A percentile compares a stretch with the other conserved stretches of the same genome.
Conservation (phyloP, 2,888 invertebrate species). For the Notocelia uddmanniana region DNA sequence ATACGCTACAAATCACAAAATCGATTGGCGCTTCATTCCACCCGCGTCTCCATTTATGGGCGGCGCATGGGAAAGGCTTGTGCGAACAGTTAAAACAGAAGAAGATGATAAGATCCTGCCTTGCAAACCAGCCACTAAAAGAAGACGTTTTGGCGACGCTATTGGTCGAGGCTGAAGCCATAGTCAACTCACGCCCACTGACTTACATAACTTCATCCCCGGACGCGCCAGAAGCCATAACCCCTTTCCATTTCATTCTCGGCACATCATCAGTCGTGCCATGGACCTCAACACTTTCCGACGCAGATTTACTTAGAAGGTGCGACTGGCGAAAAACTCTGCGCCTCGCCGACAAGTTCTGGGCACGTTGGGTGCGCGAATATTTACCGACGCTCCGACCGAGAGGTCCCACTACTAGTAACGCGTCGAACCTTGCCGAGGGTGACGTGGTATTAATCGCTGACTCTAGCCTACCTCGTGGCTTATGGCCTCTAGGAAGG, state of each 20-base stretch:
- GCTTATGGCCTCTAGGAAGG: constrained; percentile 28
- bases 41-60: constrained; percentile 19
- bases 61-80: constrained; percentile 14
- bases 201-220: background rate
- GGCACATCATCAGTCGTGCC: constrained; percentile 16
- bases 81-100: constrained; percentile 15
- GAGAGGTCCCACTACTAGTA: background rate
- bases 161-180: constrained; percentile 16
- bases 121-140: background rate
- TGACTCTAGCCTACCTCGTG: constrained; percentile 22
- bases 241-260: constrained; percentile 27
- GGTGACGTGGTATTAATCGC: constrained; percentile 29
- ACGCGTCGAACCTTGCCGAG: background rate
- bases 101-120: background rate
- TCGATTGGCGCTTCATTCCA: constrained; percentile 12
- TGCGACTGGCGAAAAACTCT: constrained; percentile 22
- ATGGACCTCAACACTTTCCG: constrained; percentile 9
- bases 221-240: constrained; percentile 16
- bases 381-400: constrained; percentile 6
- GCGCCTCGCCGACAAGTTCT: constrained; percentile 28
- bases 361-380: constrained; percentile 30
- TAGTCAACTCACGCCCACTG: constrained; percentile 9
- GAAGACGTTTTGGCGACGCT: constrained; percentile 17
- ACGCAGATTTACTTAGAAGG: constrained; percentile 19
- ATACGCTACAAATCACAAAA: constrained; percentile 14